These are phyloP conservation scores for Sebastolobus altivelis DNA, from an alignment of 2,797 vertebrate species.

Conservation along the genomic window DNA sequence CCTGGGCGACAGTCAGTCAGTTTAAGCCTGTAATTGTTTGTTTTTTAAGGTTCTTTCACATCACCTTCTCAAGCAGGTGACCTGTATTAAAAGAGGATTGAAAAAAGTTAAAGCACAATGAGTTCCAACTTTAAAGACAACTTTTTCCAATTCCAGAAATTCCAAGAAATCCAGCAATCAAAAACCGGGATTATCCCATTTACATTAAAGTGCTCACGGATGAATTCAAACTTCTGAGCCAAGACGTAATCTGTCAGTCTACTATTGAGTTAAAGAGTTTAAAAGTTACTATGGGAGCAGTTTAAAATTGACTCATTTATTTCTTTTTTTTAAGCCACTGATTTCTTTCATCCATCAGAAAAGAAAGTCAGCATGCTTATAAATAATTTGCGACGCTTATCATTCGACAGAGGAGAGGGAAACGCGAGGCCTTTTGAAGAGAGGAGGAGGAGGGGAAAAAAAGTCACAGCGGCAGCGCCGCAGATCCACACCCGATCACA, in stretches of 20 bases:
- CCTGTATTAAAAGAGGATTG: background rate
- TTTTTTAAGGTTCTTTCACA: slow-evolving; percentile 3
- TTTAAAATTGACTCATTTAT: slow-evolving; percentile 3
- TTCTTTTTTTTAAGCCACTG: slow-evolving; percentile 6
- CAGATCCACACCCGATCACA: slow-evolving; percentile 20
- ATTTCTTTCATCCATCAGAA: slow-evolving; percentile 28
- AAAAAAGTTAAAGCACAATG: background rate
- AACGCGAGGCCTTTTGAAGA: slow-evolving; percentile 40
- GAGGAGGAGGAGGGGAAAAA: slow-evolving; percentile 1
- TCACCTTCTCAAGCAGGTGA: slow-evolving; percentile 15
- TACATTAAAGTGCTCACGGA: slow-evolving; percentile 5
- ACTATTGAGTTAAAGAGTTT: slow-evolving; percentile 1
- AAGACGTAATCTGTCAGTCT: slow-evolving; percentile 4
- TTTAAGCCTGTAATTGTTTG: slow-evolving; percentile 28
- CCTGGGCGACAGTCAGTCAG: slow-evolving; percentile 9
- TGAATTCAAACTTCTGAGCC: slow-evolving; percentile 10
- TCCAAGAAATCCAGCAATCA: background rate
- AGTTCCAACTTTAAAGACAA: background rate
- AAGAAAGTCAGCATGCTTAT: slow-evolving; percentile 29
- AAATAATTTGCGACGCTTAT: slow-evolving; percentile 37
- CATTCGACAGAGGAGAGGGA: slow-evolving; percentile 26
- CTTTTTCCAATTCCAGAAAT: background rate
- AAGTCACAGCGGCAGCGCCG: slow-evolving; percentile 7
- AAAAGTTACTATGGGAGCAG: slow-evolving; percentile 26
- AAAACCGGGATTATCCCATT: slow-evolving; percentile 9